Evolutionary conservation across 1,140 invertebrate genomes (phyloP), one percentile per base, ranked within the genome.

Genomic region (Pollicipes pollicipes): DNA sequence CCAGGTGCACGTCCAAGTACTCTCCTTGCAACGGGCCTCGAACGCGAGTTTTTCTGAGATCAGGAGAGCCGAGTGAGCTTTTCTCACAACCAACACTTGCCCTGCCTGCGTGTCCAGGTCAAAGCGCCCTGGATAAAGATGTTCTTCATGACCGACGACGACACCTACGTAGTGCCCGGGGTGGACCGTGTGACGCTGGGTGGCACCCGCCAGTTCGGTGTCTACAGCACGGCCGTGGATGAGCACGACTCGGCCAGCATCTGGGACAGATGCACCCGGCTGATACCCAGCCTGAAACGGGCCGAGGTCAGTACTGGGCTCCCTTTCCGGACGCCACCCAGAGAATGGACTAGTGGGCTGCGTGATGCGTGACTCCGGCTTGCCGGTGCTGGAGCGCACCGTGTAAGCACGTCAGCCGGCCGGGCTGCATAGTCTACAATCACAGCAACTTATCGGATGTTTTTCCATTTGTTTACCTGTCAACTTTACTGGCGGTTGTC

Each of bases 121-220:
- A 83, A 85, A 74, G 93, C 93, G 21, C 92, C 93, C 0, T 95
- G 92, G 91, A 80, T 96, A 8, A 93, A 94, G 81, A 88, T 85
- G 0, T 92, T 90, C 35, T 89, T 90, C 76, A 93, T 91, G 76
- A 86, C 84, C 0, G 90, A 94, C 75, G 83, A 86, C 69, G 88
- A 92, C 75, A 88, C 90, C 0, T 96, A 95, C 77, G 84, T 95
- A 13, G 86, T 95, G 70, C 93, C 93, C 8, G 88, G 89, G 84
- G 76, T 84, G 82, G 28, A 85, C 85, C 24, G 78, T 26, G 81
- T 86, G n/a, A 93, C 91, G 3, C 77, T 96, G 3, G 93, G 94
- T 8, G 93, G 93, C 0, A 86, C 86, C 30, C 81, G 90, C 26
- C 87, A 92, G 73, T 91, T 86, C 73, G 90, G 91, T 72, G 90